These are phyloP conservation scores for Anagyrus pseudococci DNA, from an alignment of 2,888 invertebrate species.

Conservation along the genomic window DNA sequence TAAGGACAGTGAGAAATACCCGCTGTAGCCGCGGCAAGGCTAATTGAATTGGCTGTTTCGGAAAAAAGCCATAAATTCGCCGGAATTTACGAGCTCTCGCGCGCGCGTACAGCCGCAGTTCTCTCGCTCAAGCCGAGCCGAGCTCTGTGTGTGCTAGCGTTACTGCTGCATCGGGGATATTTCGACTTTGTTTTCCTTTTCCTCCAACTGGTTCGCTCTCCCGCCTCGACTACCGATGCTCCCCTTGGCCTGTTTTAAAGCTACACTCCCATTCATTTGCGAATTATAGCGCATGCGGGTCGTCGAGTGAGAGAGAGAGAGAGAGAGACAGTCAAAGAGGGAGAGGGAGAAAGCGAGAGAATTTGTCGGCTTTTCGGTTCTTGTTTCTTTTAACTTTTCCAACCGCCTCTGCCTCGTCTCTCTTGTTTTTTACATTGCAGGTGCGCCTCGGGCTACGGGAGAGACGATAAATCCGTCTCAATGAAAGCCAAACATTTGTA, in stretches of 20 bases:
- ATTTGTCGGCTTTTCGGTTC: background rate
- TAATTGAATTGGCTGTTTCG: slow-evolving; percentile 35
- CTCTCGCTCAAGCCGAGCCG: background rate
- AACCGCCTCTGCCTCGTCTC: background rate
- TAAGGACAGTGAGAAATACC: too few species aligned
- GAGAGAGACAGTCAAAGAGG: background rate
- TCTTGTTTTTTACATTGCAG: slow-evolving; percentile 6
- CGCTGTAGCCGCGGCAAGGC: background rate
- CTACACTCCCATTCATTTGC: slow-evolving; percentile 18
- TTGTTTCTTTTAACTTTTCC: background rate
- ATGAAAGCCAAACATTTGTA: slow-evolving; percentile 38
- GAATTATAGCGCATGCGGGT: too few species aligned
- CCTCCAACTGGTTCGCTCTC: too few species aligned
- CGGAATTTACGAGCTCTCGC: slow-evolving; percentile 25
- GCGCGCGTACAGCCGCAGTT: slow-evolving; percentile 1
- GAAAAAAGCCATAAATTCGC: slow-evolving; percentile 27
- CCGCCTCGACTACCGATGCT: too few species aligned
- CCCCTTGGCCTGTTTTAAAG: slow-evolving; percentile 4
- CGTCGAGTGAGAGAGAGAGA: background rate
- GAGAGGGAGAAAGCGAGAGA: background rate
- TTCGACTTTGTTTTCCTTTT: slow-evolving; percentile 20
- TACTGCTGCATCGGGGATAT: too few species aligned
- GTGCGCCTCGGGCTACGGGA: background rate
- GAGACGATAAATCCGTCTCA: slow-evolving; percentile 36
- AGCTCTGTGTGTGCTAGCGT: too few species aligned